These are phyloP conservation scores for Phengaris arion DNA, from an alignment of 2,888 invertebrate species.

Conservation along the genomic window DNA sequence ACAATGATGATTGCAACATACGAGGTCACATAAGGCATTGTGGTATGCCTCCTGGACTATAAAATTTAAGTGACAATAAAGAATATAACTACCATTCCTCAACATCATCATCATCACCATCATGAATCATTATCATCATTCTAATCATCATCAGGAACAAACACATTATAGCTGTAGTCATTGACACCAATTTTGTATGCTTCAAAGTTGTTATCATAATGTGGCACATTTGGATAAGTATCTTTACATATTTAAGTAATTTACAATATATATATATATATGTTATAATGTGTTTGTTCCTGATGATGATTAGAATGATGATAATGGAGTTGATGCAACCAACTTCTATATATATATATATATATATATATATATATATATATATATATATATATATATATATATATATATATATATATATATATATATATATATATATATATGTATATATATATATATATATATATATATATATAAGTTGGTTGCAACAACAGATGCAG, in stretches of 20 bases:
- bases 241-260: neutral
- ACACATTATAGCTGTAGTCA: neutral
- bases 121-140: neutral
- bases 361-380: too few species aligned
- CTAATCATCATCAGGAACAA: neutral
- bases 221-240: neutral
- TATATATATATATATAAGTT: too few species aligned
- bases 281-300: too few species aligned
- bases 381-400: too few species aligned
- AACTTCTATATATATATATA: too few species aligned
- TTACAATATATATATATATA: neutral
- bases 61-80: slow-evolving; percentile 11
- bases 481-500: too few species aligned
- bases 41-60: neutral
- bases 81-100: slow-evolving; percentile 10
- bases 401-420: too few species aligned
- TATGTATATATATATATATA: too few species aligned
- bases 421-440: too few species aligned
- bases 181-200: neutral
- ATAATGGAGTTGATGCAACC: too few species aligned
- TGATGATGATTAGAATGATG: too few species aligned
- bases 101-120: slow-evolving; percentile 11
- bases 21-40: neutral
- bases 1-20: neutral
- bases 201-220: neutral